phyloP scores from a whole-genome alignment of 2,113 vertebrate species.

The Ovis canadensis region DNA sequence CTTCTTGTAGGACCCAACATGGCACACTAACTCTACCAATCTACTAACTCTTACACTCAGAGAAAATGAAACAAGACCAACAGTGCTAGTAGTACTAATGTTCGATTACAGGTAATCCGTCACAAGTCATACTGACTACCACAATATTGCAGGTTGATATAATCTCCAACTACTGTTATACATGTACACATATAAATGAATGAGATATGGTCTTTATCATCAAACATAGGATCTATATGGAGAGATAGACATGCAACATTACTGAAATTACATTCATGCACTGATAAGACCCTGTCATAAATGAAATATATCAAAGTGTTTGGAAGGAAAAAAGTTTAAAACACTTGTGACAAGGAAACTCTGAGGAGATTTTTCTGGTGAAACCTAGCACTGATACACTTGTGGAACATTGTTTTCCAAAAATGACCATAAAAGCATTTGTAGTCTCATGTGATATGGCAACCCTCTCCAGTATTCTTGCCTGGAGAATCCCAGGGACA shows the following conservation, averaged over 20 bases:
- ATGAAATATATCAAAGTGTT: neutral
- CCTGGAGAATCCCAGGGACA: too few species aligned
- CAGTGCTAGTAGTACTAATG: too few species aligned
- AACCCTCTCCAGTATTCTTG: too few species aligned
- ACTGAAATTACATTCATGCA: neutral
- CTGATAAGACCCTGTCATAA: neutral
- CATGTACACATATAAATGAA: neutral
- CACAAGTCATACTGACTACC: neutral
- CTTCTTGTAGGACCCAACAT: neutral
- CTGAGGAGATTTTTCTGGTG: neutral
- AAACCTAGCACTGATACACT: neutral
- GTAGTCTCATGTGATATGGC: neutral
- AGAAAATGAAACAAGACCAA: neutral
- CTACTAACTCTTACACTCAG: neutral
- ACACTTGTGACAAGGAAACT: neutral
- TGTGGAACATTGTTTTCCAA: neutral
- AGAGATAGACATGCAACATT: neutral
- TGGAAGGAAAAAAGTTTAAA: neutral
- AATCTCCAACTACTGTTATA: neutral
- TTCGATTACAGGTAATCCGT: neutral
- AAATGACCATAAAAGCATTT: neutral
- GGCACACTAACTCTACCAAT: neutral
- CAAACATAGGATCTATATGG: neutral
- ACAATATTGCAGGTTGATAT: neutral
- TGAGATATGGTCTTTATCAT: neutral